These are phyloP conservation scores for Hydrozoanthus tunicans DNA, from an alignment of 64 coral and sea anemone genomes.

Conservation along the genomic window DNA sequence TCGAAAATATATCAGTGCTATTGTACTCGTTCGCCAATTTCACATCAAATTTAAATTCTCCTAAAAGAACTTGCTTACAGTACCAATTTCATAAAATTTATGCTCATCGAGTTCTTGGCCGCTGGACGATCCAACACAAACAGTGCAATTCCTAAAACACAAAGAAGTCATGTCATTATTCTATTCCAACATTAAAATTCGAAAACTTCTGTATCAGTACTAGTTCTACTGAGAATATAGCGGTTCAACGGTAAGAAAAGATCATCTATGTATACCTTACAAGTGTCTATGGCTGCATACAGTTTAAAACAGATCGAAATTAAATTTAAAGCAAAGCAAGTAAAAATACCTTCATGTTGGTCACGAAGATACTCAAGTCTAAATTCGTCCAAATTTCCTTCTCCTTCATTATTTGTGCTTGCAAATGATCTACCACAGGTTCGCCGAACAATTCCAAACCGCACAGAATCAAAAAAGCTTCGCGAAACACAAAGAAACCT, in stretches of 20 bases:
- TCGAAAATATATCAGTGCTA: too few species aligned
- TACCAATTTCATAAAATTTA: conserved; percentile 87
- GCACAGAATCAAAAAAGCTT: not conserved
- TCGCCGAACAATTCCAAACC: conserved; percentile 14
- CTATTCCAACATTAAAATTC: not conserved
- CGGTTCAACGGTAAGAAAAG: not conserved
- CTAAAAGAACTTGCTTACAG: not conserved
- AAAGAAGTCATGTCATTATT: not conserved
- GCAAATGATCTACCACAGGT: not conserved
- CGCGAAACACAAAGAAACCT: conserved; percentile 7
- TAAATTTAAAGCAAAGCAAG: not conserved
- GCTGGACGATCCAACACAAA: conserved; percentile 94
- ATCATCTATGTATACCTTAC: not conserved
- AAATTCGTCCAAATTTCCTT: conserved; percentile 22
- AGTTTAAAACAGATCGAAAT: too few species aligned
- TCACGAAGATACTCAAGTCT: conserved; percentile 40
- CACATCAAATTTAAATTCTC: too few species aligned
- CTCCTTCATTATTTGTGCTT: conserved; percentile 33
- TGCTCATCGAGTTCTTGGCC: conserved; percentile 91
- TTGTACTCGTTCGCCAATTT: too few species aligned
- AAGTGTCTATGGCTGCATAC: not conserved
- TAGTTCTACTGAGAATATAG: too few species aligned
- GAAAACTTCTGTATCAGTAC: too few species aligned
- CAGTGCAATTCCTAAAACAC: conserved; percentile 72
- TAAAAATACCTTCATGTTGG: not conserved